phyloP scores from a whole-genome alignment of 2,797 vertebrate genomes.

The Thamnophis elegans region DNA sequence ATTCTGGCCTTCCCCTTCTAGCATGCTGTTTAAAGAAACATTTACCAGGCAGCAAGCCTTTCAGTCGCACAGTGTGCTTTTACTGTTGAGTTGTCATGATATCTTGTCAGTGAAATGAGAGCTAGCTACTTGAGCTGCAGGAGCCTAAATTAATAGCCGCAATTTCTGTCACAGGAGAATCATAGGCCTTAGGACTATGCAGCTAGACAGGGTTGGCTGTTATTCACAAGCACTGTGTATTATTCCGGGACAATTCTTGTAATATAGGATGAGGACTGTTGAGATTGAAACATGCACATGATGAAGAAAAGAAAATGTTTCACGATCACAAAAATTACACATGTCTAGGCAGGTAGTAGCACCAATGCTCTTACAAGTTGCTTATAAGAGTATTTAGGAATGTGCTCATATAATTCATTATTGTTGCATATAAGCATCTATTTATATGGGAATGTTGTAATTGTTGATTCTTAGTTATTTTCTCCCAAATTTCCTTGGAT shows the following conservation, averaged over 20 bases:
- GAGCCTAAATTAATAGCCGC: constrained; percentile 50
- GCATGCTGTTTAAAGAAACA: constrained; percentile 35
- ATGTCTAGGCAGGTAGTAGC: not conserved
- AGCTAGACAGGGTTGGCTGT: not conserved
- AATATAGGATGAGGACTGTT: not conserved
- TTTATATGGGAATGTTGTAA: not conserved
- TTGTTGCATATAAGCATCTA: not conserved
- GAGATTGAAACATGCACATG: not conserved
- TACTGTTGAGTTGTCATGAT: constrained; percentile 33
- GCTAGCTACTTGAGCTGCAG: constrained; percentile 45
- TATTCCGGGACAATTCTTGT: not conserved
- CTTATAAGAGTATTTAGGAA: not conserved
- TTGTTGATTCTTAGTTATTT: not conserved
- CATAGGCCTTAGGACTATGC: not conserved
- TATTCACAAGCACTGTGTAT: not conserved
- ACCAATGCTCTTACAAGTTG: not conserved
- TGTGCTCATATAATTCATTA: not conserved
- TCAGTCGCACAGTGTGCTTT: constrained; percentile 29
- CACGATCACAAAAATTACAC: not conserved
- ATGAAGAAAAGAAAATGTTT: not conserved
- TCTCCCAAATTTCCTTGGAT: not conserved
- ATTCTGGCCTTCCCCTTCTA: constrained; percentile 27
- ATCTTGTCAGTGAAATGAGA: constrained; percentile 42
- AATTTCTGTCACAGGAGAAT: constrained; percentile 30
- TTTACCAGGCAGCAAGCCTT: constrained; percentile 31